Percentiles rank a stretch among this genome's conserved stretches.
Evolutionary conservation across 2,888 invertebrate genomes (phyloP).

Genomic region (Cataglyphis altisquamis): DNA sequence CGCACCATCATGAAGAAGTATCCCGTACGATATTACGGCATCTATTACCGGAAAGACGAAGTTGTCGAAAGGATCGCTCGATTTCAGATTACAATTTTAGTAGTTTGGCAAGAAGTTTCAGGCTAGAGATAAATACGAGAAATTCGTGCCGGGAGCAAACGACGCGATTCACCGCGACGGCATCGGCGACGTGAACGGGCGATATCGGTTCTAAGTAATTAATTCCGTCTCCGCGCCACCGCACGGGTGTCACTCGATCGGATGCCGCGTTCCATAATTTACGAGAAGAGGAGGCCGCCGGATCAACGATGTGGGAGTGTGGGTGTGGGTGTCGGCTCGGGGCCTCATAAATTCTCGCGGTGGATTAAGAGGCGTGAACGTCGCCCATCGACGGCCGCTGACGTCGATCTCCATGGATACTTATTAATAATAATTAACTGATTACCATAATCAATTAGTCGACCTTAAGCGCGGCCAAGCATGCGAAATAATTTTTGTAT

Average conservation of each 20-base stretch:
- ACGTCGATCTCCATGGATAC: slow-evolving; percentile 45
- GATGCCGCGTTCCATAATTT: slow-evolving; percentile 64
- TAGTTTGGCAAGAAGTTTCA: slow-evolving; percentile 20
- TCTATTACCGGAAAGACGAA: not conserved
- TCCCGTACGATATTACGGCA: not conserved
- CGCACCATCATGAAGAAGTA: not conserved
- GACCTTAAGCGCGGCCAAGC: slow-evolving; percentile 14
- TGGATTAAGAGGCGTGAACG: slow-evolving; percentile 45
- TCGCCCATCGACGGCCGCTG: slow-evolving; percentile 35
- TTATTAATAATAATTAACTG: slow-evolving; percentile 56
- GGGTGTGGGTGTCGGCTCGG: slow-evolving; percentile 8
- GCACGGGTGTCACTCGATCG: slow-evolving; percentile 55
- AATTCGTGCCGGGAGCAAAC: slow-evolving; percentile 60
- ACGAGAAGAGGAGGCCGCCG: slow-evolving; percentile 34
- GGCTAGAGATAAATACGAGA: slow-evolving; percentile 67
- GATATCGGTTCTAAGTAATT: slow-evolving; percentile 75
- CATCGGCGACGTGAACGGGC: slow-evolving; percentile 48
- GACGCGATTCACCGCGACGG: slow-evolving; percentile 14
- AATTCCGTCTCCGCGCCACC: slow-evolving; percentile 62
- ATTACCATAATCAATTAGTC: slow-evolving; percentile 52
- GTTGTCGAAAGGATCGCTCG: not conserved
- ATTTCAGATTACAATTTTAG: slow-evolving; percentile 18
- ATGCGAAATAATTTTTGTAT: slow-evolving; percentile 18
- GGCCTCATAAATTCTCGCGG: slow-evolving; percentile 48
- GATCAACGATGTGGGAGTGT: not conserved